Base-by-base conservation (phyloP, 2,888 invertebrate species). In the Callyntrura sp. region DNA sequence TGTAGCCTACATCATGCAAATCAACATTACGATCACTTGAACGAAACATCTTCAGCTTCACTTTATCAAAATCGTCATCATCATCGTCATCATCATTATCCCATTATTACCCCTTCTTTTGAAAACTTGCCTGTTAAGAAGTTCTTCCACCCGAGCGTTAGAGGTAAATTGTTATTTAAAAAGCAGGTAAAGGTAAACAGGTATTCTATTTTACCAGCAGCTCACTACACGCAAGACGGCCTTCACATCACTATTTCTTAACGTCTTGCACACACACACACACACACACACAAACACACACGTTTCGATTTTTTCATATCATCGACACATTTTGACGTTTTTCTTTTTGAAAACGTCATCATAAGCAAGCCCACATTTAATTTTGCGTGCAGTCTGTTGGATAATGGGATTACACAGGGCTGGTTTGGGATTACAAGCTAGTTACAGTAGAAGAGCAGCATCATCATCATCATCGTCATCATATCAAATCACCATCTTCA, bases 261-360 rank as follows among this genome's bases (percentile, higher is more conserved):
- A n/a, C n/a, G n/a, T n/a, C n/a, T n/a, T n/a, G n/a, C n/a, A n/a
- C n/a, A n/a, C n/a, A n/a, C n/a, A n/a, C n/a, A n/a, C n/a, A n/a
- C n/a, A n/a, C n/a, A n/a, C n/a, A n/a, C n/a, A n/a, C 11, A 6
- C 17, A n/a, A 17, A n/a, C 12, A 20, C 70, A 76, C 57, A 85
- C 12, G 57, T 84, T 51, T 70, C 55, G 17, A 70, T n/a, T n/a
- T n/a, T 84, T 57, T 25, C 20, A n/a, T n/a, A n/a, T n/a, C 68
- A 84, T 82, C 82, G 65, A 65, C 82, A 82, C 4, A 55, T 70
- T 84, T 81, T 81, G 55, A 82, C 25, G 45, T 84, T 84, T 81
- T 81, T 17, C n/a, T 78, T 78, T 57, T 55, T 55, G 20, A 78
- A 78, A 28, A 23, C 28, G n/a, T 78, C 78, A n/a, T n/a, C n/a